Percentiles rank a stretch among this genome's conserved stretches.
phyloP scores from a whole-genome alignment of 2,888 invertebrate species.

The Aproaerema taeniolella region DNA sequence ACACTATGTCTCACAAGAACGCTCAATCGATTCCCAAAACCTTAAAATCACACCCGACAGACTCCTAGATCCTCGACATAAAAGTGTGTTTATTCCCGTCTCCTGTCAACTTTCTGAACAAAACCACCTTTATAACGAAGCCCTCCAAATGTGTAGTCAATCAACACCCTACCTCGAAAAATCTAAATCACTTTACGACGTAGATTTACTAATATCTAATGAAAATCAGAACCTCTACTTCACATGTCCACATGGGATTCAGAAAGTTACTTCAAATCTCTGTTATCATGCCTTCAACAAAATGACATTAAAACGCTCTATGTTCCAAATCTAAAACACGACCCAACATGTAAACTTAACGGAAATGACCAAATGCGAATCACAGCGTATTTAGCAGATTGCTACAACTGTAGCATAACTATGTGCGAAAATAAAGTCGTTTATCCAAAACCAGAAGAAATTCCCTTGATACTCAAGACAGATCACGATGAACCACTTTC shows the following conservation, averaged over 20 bases:
- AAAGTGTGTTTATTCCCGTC: slow-evolving; percentile 27
- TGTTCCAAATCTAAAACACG: slow-evolving; percentile 25
- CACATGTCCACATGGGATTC: slow-evolving; percentile 25
- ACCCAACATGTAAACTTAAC: slow-evolving; percentile 20
- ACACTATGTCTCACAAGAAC: too few relatives aligned
- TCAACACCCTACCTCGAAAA: slow-evolving; percentile 22
- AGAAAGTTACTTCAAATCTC: slow-evolving; percentile 32
- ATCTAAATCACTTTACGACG: slow-evolving; percentile 24
- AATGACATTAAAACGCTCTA: slow-evolving; percentile 20
- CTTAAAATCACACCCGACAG: slow-evolving; percentile 22
- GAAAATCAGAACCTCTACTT: slow-evolving; percentile 25
- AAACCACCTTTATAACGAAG: slow-evolving; percentile 25
- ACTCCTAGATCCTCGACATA: slow-evolving; percentile 26
- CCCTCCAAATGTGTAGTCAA: slow-evolving; percentile 25
- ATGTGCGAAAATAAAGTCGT: slow-evolving; percentile 27
- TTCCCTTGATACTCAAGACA: slow-evolving; percentile 28
- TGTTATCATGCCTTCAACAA: slow-evolving; percentile 26
- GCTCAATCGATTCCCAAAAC: too few relatives aligned
- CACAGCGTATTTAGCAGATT: slow-evolving; percentile 28
- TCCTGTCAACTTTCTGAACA: slow-evolving; percentile 23
- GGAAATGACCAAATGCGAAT: slow-evolving; percentile 27
- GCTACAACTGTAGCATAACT: slow-evolving; percentile 24
- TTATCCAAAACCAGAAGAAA: slow-evolving; percentile 24
- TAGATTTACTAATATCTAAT: slow-evolving; percentile 24
- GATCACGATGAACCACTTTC: slow-evolving; percentile 31